Conservation (phyloP, 2,113 vertebrate genomes). For the Rhinoptilus africanus region DNA sequence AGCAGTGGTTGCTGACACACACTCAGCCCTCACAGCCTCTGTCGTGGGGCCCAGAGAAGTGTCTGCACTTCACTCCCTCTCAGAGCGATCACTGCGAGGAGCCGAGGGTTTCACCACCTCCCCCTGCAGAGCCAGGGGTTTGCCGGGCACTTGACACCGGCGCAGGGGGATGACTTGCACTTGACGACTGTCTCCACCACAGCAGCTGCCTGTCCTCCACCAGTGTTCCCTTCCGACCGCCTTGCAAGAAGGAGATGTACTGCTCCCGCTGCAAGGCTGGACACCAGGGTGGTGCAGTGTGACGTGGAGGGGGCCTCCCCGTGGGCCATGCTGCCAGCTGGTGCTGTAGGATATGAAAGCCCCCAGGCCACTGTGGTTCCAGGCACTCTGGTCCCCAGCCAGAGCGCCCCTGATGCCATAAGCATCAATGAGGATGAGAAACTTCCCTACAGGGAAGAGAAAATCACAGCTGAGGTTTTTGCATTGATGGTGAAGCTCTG, state of each 20-base stretch:
- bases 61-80: constrained; percentile 54
- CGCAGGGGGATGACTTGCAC: background rate
- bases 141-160: background rate
- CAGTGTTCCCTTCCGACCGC: accelerated
- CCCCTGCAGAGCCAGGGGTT: background rate
- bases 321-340: background rate
- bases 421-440: background rate
- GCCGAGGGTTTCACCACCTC: constrained; percentile 50
- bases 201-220: background rate
- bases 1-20: background rate
- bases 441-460: background rate
- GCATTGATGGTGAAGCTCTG: accelerated
- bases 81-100: background rate
- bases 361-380: too few relatives aligned
- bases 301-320: background rate
- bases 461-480: background rate
- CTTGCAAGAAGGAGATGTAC: background rate
- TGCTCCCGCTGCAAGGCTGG: accelerated
- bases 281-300: accelerated
- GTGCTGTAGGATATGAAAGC: background rate
- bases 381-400: background rate
- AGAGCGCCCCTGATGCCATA: background rate
- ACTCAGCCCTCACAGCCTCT: background rate
- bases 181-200: background rate
- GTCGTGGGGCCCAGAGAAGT: background rate